These are phyloP conservation scores for Cheilosia impressa DNA, from an alignment of 2,888 invertebrate genomes.

Conservation along the genomic window DNA sequence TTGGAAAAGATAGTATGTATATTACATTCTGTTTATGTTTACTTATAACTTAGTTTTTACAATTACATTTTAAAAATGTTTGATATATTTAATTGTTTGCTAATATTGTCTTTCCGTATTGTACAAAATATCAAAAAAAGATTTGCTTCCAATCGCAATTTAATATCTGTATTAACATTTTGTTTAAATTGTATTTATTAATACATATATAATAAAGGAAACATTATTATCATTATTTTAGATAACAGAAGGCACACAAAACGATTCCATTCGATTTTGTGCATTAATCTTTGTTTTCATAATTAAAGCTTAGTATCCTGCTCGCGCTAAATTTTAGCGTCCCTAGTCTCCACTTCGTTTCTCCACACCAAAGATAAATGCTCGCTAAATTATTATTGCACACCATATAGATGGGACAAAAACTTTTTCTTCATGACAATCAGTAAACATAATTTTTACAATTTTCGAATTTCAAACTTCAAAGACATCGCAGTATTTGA, in stretches of 20 bases:
- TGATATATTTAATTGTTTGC: conserved; percentile 36
- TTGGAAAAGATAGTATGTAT: no score
- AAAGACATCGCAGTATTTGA: no score
- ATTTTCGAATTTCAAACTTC: no score
- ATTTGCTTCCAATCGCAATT: conserved; percentile 3
- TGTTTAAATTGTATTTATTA: conserved; percentile 2
- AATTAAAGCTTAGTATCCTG: no score
- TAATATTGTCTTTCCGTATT: conserved; percentile 55
- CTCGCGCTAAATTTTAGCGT: no score
- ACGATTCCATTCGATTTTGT: conserved; percentile 57
- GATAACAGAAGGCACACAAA: conserved; percentile 63
- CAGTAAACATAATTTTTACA: no score
- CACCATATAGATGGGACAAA: no score
- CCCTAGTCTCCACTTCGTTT: no score
- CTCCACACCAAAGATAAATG: no score
- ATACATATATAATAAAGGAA: conserved; percentile 29
- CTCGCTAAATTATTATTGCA: no score
- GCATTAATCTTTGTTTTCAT: conserved; percentile 36
- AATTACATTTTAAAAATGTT: conserved; percentile 30
- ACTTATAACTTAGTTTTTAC: not conserved
- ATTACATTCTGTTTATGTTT: not conserved
- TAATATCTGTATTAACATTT: not conserved
- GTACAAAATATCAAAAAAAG: conserved; percentile 47
- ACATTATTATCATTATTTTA: conserved; percentile 33
- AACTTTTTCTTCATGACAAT: no score